These are phyloP conservation scores for Bucorvus abyssinicus DNA, from an alignment of 2,797 vertebrate species.

Conservation along the genomic window DNA sequence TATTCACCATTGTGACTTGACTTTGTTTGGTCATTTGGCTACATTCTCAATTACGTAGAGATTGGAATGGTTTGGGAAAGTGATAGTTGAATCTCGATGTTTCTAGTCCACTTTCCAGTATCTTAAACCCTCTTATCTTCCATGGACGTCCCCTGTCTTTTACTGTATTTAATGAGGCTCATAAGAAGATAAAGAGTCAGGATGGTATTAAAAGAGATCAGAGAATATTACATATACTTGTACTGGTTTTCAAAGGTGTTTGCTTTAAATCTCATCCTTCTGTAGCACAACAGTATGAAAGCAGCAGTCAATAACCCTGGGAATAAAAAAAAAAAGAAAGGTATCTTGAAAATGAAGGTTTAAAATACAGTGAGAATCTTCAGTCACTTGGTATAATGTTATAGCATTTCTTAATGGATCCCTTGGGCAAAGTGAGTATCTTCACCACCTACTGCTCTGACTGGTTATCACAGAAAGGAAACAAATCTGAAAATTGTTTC, in stretches of 20 bases:
- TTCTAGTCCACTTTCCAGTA: not conserved
- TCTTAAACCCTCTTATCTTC: not conserved
- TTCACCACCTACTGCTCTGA: not conserved
- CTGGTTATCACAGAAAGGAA: not conserved
- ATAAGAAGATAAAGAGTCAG: not conserved
- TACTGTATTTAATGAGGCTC: not conserved
- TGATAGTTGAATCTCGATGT: not conserved
- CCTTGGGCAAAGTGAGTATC: not conserved
- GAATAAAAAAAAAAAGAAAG: not conserved
- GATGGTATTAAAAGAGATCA: not conserved
- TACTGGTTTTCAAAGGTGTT: not conserved
- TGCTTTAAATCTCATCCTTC: not conserved
- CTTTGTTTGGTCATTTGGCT: not conserved
- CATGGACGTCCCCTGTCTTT: not conserved
- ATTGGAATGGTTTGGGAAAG: not conserved
- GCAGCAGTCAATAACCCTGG: not conserved
- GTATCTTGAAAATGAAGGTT: not conserved
- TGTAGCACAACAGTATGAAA: not conserved
- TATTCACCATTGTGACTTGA: not conserved
- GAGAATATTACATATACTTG: not conserved
- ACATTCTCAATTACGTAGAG: accelerated
- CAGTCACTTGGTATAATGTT: not conserved
- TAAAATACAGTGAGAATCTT: not conserved
- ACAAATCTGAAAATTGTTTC: not conserved
- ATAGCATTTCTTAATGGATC: not conserved